Percentiles rank a stretch among this genome's conserved stretches.
Evolutionary conservation across 2,797 vertebrate species (phyloP).

Genomic region (Vespertilio murinus): DNA sequence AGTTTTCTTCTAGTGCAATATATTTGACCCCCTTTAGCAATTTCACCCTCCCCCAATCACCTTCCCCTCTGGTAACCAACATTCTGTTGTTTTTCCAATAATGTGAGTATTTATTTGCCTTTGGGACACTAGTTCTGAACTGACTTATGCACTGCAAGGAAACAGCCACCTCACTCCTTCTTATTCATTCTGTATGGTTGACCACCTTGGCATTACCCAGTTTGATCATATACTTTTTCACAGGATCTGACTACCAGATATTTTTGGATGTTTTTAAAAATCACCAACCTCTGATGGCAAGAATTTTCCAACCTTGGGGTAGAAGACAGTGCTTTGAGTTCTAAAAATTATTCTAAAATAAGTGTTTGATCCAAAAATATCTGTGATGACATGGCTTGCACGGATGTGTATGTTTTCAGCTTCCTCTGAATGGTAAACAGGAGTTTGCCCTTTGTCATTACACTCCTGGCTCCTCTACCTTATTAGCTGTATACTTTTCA

Average conservation of each 20-base stretch:
- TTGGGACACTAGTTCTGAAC: neutral
- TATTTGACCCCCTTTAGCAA: neutral
- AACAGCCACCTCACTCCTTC: neutral
- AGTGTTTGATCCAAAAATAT: neutral
- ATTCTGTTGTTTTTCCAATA: neutral
- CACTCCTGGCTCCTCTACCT: neutral
- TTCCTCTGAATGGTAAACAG: neutral
- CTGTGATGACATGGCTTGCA: neutral
- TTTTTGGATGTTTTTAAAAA: neutral
- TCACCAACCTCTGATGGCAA: neutral
- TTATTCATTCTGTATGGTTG: neutral
- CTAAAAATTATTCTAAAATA: neutral
- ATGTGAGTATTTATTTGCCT: neutral
- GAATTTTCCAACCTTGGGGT: neutral
- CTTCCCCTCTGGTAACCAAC: neutral
- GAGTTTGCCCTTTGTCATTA: neutral
- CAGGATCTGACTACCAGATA: neutral
- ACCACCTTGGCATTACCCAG: neutral
- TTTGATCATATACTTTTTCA: neutral
- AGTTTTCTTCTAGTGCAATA: neutral
- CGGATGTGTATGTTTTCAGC: neutral
- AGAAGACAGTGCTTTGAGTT: neutral
- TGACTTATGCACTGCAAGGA: neutral
- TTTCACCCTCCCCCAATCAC: neutral
- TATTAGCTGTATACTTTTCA: slow-evolving; percentile 25